Percentiles rank a stretch among this genome's conserved stretches.
Evolutionary conservation across 2,113 vertebrate species (phyloP).

Genomic region (Oncorhynchus clarkii): DNA sequence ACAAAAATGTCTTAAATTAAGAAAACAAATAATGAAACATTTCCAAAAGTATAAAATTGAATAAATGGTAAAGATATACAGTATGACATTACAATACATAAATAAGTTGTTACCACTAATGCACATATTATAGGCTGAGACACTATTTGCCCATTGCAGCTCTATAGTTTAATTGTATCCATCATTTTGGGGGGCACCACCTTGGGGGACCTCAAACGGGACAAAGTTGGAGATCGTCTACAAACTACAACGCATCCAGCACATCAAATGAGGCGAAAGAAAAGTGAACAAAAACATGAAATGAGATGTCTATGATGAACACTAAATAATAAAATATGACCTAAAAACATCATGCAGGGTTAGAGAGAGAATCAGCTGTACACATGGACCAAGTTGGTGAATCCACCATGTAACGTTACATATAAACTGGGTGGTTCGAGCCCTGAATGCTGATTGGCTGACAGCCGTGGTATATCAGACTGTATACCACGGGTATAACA

Average conservation of each 20-base stretch:
- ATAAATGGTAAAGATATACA: not conserved
- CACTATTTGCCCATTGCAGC: not conserved
- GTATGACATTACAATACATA: not conserved
- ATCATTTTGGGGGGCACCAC: not conserved
- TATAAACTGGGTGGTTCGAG: too few species aligned
- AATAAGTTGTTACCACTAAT: not conserved
- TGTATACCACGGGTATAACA: too few species aligned
- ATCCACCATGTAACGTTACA: too few species aligned
- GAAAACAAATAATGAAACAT: not conserved
- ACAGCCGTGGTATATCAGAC: too few species aligned
- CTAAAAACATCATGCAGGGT: not conserved
- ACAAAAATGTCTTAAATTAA: not conserved
- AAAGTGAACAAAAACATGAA: not conserved
- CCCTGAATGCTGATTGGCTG: too few species aligned
- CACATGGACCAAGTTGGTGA: too few species aligned
- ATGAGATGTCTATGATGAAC: too few species aligned
- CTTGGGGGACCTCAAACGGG: not conserved
- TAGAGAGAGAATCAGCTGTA: not conserved
- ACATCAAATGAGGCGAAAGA: not conserved
- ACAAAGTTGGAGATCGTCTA: constrained; percentile 15
- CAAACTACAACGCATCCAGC: constrained; percentile 10
- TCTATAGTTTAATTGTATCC: not conserved
- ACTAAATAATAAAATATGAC: too few species aligned
- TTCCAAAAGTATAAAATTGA: not conserved
- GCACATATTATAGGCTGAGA: not conserved